These are phyloP conservation scores for Dynastes hyllus DNA, from an alignment of 2,888 invertebrate genomes.

Conservation along the genomic window DNA sequence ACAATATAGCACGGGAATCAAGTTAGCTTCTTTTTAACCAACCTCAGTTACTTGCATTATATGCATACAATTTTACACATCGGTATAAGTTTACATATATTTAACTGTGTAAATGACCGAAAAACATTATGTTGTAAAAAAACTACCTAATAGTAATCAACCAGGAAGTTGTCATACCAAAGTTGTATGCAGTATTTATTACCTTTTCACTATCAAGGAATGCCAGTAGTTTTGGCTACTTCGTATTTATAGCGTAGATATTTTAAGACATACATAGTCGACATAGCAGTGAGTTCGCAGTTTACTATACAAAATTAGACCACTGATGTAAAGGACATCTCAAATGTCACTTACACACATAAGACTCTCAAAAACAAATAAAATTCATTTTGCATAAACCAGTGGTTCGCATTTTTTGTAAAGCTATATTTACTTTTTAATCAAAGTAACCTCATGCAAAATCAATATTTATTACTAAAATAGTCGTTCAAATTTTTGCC, in stretches of 20 bases:
- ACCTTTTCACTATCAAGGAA: conserved; percentile 38
- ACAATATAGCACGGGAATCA: too few relatives aligned
- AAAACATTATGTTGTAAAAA: background rate
- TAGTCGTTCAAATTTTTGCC: too few relatives aligned
- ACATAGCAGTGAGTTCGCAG: conserved; percentile 44
- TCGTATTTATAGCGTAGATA: conserved; percentile 40
- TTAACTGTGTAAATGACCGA: too few relatives aligned
- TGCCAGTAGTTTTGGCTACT: conserved; percentile 27
- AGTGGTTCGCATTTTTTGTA: background rate
- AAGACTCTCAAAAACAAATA: conserved; percentile 33
- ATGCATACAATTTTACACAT: too few relatives aligned
- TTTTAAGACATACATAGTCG: conserved; percentile 45
- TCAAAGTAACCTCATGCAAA: too few relatives aligned
- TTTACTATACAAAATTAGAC: conserved; percentile 48
- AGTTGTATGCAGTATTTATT: conserved; percentile 33
- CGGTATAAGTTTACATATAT: too few relatives aligned
- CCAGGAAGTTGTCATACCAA: conserved; percentile 30
- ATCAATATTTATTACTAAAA: too few relatives aligned
- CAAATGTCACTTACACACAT: conserved; percentile 47
- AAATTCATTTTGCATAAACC: background rate
- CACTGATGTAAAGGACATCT: conserved; percentile 50
- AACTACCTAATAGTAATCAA: background rate
- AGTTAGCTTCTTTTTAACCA: too few relatives aligned
- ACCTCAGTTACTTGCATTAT: too few relatives aligned
- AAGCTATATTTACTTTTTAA: background rate